Evolutionary conservation across 2,797 vertebrate genomes (phyloP), one percentile per base, ranked within the genome.

Genomic region (Platyrinchus mystaceus): DNA sequence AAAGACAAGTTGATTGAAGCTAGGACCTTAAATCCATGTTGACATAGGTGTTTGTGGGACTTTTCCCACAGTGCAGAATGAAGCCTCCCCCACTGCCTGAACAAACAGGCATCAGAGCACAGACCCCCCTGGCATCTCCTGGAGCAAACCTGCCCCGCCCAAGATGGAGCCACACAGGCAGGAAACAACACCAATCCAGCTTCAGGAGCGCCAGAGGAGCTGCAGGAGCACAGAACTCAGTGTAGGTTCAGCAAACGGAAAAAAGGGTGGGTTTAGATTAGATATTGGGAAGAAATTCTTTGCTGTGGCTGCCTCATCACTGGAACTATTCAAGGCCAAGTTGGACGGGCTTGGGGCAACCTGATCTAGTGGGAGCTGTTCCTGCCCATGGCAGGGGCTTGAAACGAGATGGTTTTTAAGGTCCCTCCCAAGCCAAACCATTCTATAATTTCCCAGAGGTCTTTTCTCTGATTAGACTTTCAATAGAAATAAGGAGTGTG

Each of bases 301-400:
- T 13, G 9, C 20, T 77, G n/a, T 34, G 28, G 9, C 12, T 77
- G 21, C 1, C 50, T 20, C 8, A 11, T 26, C 24, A 43, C 64
- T 77, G 28, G 64, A 0, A 58, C 9, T 26, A 24, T 16, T 21
- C n/a, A 2, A 70, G 37, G 5, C 12, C n/a, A 34, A 24, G 23
- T 0, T 26, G 64, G 11, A 50, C 0, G 0, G 3, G 28, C 24
- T 50, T 56, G 58, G 56, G 50, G n/a, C 10, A 15, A 0, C 5
- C 9, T 50, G 56, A 37, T 7, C 5, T 0, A 37, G 37, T 9
- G 23, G 23, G 4, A 63, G 4, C 7, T 55, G 70, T 43, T 22
- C 47, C 62, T 75, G 41, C 3, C 15, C 21, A 27, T 2, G 17
- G 21, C 47, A 47, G 34, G 6, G n/a, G 34, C 4, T 21, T 26